Conservation (phyloP, 2,888 invertebrate genomes). For the Cataglyphis altisquamis region DNA sequence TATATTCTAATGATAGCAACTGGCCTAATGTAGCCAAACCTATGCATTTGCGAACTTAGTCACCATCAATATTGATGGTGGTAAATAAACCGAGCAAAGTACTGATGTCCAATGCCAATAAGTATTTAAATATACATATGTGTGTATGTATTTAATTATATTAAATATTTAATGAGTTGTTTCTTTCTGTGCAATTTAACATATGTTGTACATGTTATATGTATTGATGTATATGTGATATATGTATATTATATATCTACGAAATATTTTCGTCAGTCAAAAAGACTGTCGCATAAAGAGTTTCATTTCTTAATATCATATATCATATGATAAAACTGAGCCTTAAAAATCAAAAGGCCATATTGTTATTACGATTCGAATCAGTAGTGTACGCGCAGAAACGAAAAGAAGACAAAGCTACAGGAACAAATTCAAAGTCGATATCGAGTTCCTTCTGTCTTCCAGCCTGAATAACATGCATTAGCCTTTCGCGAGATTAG, state of each 20-base stretch:
- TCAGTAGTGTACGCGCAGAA: not conserved
- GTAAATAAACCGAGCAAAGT: conserved; percentile 33
- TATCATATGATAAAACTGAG: conserved; percentile 9
- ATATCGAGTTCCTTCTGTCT: conserved; percentile 68
- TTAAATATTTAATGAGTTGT: not conserved
- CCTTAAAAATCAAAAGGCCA: conserved; percentile 20
- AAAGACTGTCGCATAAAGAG: not conserved
- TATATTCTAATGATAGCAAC: conserved; percentile 31
- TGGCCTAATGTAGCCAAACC: conserved; percentile 38
- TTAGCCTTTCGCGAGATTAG: conserved; percentile 75
- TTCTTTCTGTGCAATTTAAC: not conserved
- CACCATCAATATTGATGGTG: conserved; percentile 24
- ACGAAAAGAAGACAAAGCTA: conserved; percentile 10
- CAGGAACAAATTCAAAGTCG: conserved; percentile 67
- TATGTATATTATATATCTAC: not conserved
- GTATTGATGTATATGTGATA: not conserved
- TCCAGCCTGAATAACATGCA: conserved; percentile 76
- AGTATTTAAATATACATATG: not conserved
- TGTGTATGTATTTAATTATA: too few relatives aligned
- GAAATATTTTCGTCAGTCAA: not conserved
- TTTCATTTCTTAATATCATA: conserved; percentile 3
- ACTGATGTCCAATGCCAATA: not conserved
- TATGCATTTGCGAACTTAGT: conserved; percentile 33
- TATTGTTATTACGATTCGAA: not conserved
- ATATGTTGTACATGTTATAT: not conserved